phyloP scores from a whole-genome alignment of 1,140 invertebrate genomes.

The Laupala kohalensis region DNA sequence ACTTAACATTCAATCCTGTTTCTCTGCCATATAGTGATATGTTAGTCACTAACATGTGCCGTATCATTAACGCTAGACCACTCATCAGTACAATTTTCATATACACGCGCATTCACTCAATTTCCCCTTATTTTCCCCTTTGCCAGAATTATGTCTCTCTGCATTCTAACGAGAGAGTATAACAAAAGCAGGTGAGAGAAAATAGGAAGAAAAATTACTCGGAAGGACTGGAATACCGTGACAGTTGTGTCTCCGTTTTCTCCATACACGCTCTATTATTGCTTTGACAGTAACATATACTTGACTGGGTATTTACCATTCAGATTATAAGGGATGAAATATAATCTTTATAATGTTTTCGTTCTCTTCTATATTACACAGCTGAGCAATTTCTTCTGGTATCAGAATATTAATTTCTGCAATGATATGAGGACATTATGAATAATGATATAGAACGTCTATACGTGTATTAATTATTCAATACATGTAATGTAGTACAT shows the following conservation, averaged over 20 bases:
- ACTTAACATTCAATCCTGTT: neutral
- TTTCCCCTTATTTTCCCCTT: neutral
- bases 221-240: neutral
- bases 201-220: neutral
- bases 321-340: neutral
- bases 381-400: slow-evolving; percentile 15
- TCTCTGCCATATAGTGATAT: neutral
- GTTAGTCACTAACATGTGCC: neutral
- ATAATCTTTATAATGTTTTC: neutral
- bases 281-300: neutral
- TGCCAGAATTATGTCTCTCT: neutral
- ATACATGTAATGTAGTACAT: neutral
- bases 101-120: neutral
- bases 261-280: neutral
- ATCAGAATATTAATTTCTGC: slow-evolving; percentile 6
- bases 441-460: neutral
- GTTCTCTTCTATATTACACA: slow-evolving; percentile 14
- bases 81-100: neutral
- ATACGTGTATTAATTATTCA: neutral
- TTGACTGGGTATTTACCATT: neutral
- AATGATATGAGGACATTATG: neutral
- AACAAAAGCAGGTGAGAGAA: neutral
- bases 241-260: neutral
- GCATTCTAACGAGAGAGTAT: neutral
- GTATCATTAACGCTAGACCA: neutral